Evolutionary conservation across 1,140 invertebrate species (phyloP).

Genomic region (Euwallacea fornicatus): DNA sequence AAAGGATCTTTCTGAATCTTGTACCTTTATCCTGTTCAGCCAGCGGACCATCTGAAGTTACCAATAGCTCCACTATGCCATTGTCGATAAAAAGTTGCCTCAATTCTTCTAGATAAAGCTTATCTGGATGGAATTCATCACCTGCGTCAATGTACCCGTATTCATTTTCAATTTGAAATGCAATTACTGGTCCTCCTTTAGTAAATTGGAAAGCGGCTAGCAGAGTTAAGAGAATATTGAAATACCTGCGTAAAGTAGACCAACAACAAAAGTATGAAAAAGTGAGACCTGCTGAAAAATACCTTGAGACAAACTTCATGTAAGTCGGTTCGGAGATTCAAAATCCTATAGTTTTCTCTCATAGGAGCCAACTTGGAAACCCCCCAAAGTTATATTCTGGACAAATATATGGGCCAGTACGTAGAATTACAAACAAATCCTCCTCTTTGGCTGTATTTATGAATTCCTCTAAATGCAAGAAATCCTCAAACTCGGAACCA

Average conservation of each 20-base stretch:
- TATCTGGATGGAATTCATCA: constrained; percentile 51
- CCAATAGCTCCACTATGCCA: constrained; percentile 56
- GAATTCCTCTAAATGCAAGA: constrained; percentile 63
- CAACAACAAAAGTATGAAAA: no score
- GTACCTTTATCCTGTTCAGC: no score
- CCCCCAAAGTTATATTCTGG: constrained; percentile 71
- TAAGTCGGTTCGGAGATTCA: constrained; percentile 57
- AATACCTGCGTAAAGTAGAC: constrained; percentile 51
- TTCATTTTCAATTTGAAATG: constrained; percentile 61
- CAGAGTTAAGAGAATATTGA: constrained; percentile 55
- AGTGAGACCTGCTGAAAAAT: no score
- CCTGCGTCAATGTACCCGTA: constrained; percentile 53
- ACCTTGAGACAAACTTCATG: constrained; percentile 56
- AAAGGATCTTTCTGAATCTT: no score
- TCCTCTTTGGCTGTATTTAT: constrained; percentile 77
- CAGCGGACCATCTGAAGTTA: constrained; percentile 54
- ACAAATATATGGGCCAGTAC: constrained; percentile 93
- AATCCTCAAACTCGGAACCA: constrained; percentile 71
- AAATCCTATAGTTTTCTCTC: constrained; percentile 51
- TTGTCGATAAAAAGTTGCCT: constrained; percentile 49
- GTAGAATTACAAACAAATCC: constrained; percentile 79
- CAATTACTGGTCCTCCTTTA: constrained; percentile 63
- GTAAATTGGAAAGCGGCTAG: constrained; percentile 60
- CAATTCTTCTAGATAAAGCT: constrained; percentile 55
- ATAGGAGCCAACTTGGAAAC: constrained; percentile 44